Base-by-base conservation (phyloP, 2,797 vertebrate species). In the Denticeps clupeoides region DNA sequence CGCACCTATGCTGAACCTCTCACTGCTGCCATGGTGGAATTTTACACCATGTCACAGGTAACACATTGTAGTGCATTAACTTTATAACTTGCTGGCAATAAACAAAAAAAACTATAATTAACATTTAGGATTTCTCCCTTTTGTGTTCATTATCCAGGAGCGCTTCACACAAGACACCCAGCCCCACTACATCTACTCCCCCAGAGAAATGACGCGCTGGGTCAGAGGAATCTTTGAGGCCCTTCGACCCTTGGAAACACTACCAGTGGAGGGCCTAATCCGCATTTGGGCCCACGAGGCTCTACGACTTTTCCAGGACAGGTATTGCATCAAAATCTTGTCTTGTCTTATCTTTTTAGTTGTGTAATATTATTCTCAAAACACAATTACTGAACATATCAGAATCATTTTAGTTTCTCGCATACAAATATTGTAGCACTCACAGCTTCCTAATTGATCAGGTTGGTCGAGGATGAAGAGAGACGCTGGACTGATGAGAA, bases 21-120 rank as follows among this genome's bases (percentile, higher is more conserved):
- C 16, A 99, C 95, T 1, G 92, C 95, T 1, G 95, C 95, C 48
- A 99, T 99, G 95, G 95, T 99, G 16, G 95, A 99, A 69, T 99
- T 99, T 78, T 99, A 99, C 75, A 97, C 89, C 29, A 99, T 99
- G 93, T 99, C 95, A 46, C 95, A 98, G 91, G 95, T 98, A 70
- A 55, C 8, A 18, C 19, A 19, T 19, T 3, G 3, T 19, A 19
- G 18, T 19, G 19, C 3, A 19, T 19, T 19, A 19, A 19, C 2
- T 19, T 19, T 18, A 19, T 2, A 19, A 2, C 19, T 18, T 19
- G 18, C 19, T 19, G 2, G 18, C 2, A 19, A 19, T 19, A 2
- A 19, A 19, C 18, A 19, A 19, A 19, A 18, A 2, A 19, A 19
- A 19, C 19, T 19, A 2, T 19, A 19, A n/a, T n/a, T n/a, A n/a